Conservation (phyloP, 2,113 vertebrate genomes). For the Grammomys dolichurus region DNA sequence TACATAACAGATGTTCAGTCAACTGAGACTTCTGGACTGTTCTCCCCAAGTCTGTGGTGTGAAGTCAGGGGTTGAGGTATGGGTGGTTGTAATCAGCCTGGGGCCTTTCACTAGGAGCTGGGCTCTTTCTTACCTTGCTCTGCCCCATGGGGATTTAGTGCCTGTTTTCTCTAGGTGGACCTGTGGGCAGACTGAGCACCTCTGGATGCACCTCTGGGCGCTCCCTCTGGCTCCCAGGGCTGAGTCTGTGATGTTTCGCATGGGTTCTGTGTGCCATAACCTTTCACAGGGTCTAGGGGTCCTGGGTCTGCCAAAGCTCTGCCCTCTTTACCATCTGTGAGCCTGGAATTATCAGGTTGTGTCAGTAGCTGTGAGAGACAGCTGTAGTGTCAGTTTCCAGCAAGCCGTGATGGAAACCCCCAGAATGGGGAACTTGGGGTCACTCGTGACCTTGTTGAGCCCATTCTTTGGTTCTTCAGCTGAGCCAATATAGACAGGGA, state of each 20-base stretch:
- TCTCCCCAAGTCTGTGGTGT: too few species aligned
- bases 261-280: not conserved
- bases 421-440: not conserved
- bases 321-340: not conserved
- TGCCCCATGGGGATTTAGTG: not conserved
- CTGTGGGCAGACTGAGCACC: not conserved
- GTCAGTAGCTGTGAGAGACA: not conserved
- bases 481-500: not conserved
- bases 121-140: not conserved
- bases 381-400: not conserved
- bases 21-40: too few species aligned
- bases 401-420: not conserved
- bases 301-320: not conserved
- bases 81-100: not conserved
- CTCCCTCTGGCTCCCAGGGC: not conserved
- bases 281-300: too few species aligned
- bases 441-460: not conserved
- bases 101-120: not conserved
- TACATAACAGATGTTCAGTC: accelerated
- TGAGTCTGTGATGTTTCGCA: not conserved
- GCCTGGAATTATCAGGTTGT: not conserved
- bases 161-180: not conserved
- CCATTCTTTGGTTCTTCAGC: not conserved
- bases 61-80: not conserved
- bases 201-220: not conserved